Conservation (phyloP, 2,888 invertebrate species). For the Drosophila kanekoi region DNA sequence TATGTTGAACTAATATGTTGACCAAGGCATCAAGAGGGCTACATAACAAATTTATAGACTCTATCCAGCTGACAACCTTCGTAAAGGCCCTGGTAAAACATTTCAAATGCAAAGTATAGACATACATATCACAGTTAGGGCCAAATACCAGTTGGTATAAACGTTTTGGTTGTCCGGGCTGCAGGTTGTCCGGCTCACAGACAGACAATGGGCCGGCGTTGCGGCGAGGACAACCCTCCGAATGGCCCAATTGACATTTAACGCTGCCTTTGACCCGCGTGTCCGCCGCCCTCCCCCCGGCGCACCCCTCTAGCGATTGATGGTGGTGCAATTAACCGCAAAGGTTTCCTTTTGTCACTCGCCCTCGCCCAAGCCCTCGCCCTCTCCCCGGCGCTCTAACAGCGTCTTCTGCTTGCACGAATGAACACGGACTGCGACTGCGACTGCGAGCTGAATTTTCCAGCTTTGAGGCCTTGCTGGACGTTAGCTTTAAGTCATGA, state of each 20-base stretch:
- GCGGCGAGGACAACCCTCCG: conserved; percentile 38
- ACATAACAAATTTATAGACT: no score
- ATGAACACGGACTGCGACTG: conserved; percentile 6
- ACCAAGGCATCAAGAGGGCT: background rate
- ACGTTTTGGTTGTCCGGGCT: conserved; percentile 12
- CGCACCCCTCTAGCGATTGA: conserved; percentile 2
- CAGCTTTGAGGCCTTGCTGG: conserved; percentile 7
- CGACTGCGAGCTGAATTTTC: conserved; percentile 8
- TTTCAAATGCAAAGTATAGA: no score
- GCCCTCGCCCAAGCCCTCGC: conserved; percentile 3
- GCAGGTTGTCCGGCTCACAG: conserved; percentile 50
- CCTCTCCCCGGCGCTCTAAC: background rate
- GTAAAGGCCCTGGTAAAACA: no score
- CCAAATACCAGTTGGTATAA: conserved; percentile 6
- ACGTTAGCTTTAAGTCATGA: conserved; percentile 66
- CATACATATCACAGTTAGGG: background rate
- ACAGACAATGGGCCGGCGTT: conserved; percentile 22
- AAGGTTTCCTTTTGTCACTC: conserved; percentile 73
- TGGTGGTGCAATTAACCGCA: conserved; percentile 74
- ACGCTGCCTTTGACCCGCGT: conserved; percentile 66
- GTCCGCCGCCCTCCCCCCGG: background rate
- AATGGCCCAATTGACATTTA: conserved; percentile 73
- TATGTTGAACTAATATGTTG: no score
- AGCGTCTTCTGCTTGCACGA: conserved; percentile 39
- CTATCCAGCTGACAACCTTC: no score